These are phyloP conservation scores for Chloroclystis v-ata DNA, from an alignment of 2,888 invertebrate genomes.

Conservation along the genomic window DNA sequence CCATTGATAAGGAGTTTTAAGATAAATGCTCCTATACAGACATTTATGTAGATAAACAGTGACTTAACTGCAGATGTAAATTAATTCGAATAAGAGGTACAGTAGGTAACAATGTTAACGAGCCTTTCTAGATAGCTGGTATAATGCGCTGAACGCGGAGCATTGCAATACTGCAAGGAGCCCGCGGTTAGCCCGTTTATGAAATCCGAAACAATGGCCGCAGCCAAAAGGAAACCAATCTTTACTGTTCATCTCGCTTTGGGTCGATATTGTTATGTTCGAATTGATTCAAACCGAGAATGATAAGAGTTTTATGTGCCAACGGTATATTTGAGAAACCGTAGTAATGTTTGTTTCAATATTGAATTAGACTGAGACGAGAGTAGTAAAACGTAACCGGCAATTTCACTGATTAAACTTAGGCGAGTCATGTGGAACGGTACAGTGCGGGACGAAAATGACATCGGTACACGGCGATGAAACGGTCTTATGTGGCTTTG, in stretches of 20 bases:
- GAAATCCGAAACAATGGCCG: constrained; percentile 61
- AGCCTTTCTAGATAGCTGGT: constrained; percentile 32
- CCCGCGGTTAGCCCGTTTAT: constrained; percentile 51
- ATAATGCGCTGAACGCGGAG: constrained; percentile 25
- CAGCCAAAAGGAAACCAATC: constrained; percentile 56
- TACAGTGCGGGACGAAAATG: constrained; percentile 39
- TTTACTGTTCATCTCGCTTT: constrained; percentile 60
- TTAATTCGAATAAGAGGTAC: constrained; percentile 29
- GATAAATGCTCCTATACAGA: constrained; percentile 27
- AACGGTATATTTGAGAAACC: constrained; percentile 59
- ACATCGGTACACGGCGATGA: constrained; percentile 36
- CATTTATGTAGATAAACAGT: constrained; percentile 23
- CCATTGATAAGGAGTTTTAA: constrained; percentile 26
- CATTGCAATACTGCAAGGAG: constrained; percentile 29
- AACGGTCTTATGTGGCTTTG: constrained; percentile 49
- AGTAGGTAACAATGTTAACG: constrained; percentile 35
- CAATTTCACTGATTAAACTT: constrained; percentile 39
- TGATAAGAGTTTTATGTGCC: constrained; percentile 64
- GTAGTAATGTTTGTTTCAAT: constrained; percentile 60
- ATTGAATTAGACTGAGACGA: constrained; percentile 51
- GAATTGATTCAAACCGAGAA: constrained; percentile 62
- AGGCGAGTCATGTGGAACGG: constrained; percentile 33
- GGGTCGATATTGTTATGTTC: constrained; percentile 57
- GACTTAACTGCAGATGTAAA: constrained; percentile 22
- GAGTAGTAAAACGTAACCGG: constrained; percentile 44